Conservation (phyloP, 1,140 invertebrate species). For the Thrips palmi region DNA sequence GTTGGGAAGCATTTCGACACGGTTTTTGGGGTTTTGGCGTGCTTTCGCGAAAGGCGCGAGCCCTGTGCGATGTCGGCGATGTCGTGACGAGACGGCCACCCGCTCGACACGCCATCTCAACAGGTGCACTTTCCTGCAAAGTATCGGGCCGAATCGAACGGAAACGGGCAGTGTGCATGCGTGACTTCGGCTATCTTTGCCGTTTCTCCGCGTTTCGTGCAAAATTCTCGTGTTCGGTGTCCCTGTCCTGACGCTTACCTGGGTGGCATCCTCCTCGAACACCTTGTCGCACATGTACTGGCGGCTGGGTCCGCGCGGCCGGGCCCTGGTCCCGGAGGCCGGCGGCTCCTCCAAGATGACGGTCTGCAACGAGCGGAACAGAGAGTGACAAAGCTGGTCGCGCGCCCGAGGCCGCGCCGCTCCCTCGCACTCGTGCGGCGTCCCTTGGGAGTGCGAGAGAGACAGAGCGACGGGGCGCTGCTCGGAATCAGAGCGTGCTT, state of each 20-base stretch:
- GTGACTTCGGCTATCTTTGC: neutral
- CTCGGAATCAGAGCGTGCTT: too few species aligned
- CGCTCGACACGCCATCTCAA: neutral
- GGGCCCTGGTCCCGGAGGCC: constrained; percentile 37
- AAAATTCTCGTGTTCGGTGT: neutral
- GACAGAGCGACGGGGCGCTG: too few species aligned
- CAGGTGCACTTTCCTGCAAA: neutral
- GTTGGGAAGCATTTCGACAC: constrained; percentile 1
- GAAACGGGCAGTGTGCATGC: neutral
- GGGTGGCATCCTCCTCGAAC: constrained; percentile 57
- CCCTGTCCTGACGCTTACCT: constrained; percentile 27
- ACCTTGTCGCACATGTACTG: constrained; percentile 78
- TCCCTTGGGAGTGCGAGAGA: too few species aligned
- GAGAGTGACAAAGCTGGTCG: too few species aligned
- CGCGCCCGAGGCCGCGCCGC: too few species aligned
- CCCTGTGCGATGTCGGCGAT: neutral
- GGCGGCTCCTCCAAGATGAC: constrained; percentile 44
- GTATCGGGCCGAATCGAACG: neutral
- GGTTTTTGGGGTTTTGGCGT: constrained; percentile 1
- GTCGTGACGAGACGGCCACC: neutral
- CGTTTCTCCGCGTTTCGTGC: neutral
- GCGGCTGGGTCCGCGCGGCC: constrained; percentile 37
- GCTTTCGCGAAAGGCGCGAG: neutral
- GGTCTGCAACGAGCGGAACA: constrained; percentile 35
- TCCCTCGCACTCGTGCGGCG: too few species aligned